Evolutionary conservation across 2,888 invertebrate species (phyloP), one percentile per base, ranked within the genome.

Genomic region (Ectemnius continuus): DNA sequence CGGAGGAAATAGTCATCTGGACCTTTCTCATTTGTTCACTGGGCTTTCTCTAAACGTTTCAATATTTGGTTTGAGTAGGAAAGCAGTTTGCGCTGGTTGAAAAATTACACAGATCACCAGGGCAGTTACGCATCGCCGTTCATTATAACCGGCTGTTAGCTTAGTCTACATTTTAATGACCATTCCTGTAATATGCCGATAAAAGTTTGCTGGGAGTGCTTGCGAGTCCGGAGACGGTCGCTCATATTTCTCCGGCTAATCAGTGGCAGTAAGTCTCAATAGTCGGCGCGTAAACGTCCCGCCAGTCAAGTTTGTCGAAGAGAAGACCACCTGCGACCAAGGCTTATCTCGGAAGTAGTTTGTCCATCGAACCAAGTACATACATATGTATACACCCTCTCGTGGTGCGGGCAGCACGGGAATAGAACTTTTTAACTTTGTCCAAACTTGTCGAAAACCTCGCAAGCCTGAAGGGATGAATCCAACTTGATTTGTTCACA

Each of bases 151-250:
- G 20, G 56, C 58, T 46, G 16, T 67, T 61, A 63, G 52, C 26
- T 70, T 77, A 70, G 67, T 70, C 56, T 47, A 16, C 69, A 73
- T 46, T 77, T 71, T 73, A 67, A 67, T 71, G 13, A 18, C 64
- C 57, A 65, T 26, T 57, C 36, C 18, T 20, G 36, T 59, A 65
- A 62, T 64, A 69, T 48, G 36, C 26, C 46, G 13, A 36, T 14
- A n/a, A n/a, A 76, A 67, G 60, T 70, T 58, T 16, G 16, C 52
- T 68, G 56, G 48, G 46, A 16, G 59, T 23, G 23, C 18, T 8
- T 56, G 14, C n/a, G 47, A 8, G 71, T 18, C 4, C 45, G 16
- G 20, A 48, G 28, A 36, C 18, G 36, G 52, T 26, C 52, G 20
- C 52, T 67, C 70, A 47, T 75, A 68, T 70, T 61, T 61, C 63